Evolutionary conservation across 2,113 vertebrate genomes (phyloP), one percentile per base, ranked within the genome.

Genomic region (Calidris pugnax): DNA sequence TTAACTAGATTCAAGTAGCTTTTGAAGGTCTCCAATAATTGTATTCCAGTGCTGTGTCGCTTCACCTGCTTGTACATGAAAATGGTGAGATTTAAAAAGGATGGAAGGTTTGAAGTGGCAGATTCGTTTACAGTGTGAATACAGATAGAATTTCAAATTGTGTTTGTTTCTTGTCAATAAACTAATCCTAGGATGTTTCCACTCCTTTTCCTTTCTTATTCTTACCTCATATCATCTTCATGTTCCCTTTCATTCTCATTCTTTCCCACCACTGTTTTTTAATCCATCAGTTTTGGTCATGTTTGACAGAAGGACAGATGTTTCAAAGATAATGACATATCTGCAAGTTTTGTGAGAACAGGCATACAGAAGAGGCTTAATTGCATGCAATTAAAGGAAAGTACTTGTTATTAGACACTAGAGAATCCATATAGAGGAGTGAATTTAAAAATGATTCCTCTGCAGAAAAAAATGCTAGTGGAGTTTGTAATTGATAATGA

Each of bases 341-440:
- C 69, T 2, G 0, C 87, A 93, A 87, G 57, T 96, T 97, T 89
- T 72, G 77, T 68, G 74, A 89, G 93, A 95, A 76, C 41, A 93
- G 77, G 74, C 74, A 10, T 87, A 17, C 80, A 82, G 95, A 89
- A 95, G 73, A 95, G 74, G 74, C 87, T 95, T 96, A 93, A 93
- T 96, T 96, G 91, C 81, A 82, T 85, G 89, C 95, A 94, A 90
- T 93, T 96, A 92, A 96, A 89, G 79, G 64, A 68, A 94, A 94
- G 66, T 72, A 94, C 69, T 94, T 92, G 81, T 86, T 96, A 94
- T 95, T 95, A 96, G 89, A 85, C 81, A 85, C 81, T 73, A 76
- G 96, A 94, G 94, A 95, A 85, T 75, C 91, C 69, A 45, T 92
- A n/a, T 35, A 85, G 95, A 89, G 73, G 51, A 89, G 39, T 64